Percentiles rank a stretch among this genome's conserved stretches.
These are phyloP conservation scores for Cynopterus sphinx DNA, from an alignment of 2,797 vertebrate genomes.

Conservation along the genomic window DNA sequence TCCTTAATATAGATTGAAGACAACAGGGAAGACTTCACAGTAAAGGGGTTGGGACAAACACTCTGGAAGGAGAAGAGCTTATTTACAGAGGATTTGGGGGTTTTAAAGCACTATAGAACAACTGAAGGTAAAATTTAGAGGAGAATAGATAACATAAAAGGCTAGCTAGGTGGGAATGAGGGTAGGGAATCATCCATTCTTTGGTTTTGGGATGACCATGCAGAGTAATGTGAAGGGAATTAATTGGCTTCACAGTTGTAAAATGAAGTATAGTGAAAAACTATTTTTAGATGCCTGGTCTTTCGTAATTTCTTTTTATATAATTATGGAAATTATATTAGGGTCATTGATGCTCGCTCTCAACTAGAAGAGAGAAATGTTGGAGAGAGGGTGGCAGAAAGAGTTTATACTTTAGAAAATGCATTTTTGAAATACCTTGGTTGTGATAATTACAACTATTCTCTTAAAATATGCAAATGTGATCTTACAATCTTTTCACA, in stretches of 20 bases:
- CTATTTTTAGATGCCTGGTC: background rate
- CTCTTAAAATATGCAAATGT: background rate
- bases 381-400: background rate
- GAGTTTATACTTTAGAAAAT: background rate
- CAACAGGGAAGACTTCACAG: background rate
- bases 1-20: background rate
- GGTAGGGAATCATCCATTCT: background rate
- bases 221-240: background rate
- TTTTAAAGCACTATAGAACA: background rate
- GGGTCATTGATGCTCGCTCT: background rate
- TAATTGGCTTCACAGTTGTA: background rate
- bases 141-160: background rate
- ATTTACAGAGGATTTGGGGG: background rate
- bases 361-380: background rate
- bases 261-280: background rate
- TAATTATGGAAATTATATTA: background rate
- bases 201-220: background rate
- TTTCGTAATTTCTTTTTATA: background rate
- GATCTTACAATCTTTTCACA: conserved; percentile 2
- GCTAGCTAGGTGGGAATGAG: background rate
- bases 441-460: background rate
- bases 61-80: background rate
- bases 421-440: background rate
- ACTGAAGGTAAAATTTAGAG: background rate
- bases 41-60: background rate